Evolutionary conservation across 2,888 invertebrate species (phyloP), one percentile per base, ranked within the genome.

Genomic region (Drosophila macrospina): DNA sequence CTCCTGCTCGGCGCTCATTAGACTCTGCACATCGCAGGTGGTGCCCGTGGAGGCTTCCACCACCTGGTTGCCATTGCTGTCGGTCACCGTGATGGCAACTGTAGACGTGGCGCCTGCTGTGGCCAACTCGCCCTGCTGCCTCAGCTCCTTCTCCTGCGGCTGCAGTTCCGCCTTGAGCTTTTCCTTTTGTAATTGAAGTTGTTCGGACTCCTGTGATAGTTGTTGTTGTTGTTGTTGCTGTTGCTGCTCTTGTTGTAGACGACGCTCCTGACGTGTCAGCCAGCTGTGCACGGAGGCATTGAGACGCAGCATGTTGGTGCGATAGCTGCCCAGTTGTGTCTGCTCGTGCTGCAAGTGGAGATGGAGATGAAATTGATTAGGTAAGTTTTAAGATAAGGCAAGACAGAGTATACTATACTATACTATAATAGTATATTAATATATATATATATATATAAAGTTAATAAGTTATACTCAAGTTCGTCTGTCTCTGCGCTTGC

Each of bases 201-300:
- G 77, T 76, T 85, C 79, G 77, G 78, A 79, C 76, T 86, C 66
- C 50, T 73, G 74, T 63, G 70, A 61, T 26, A 74, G 75, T 56
- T 88, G 85, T 41, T 88, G 89, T 34, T 80, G 86, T 28, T 90
- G 71, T 69, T 90, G 90, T 65, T 78, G 71, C 16, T 79, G 76
- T 61, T 86, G 82, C 56, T 89, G 90, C 55, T 84, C 88, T 61
- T 91, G 73, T 65, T 91, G 90, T 69, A 91, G 77, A 37, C 91
- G 91, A 36, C 91, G 86, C 82, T 92, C 92, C 78, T 92, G 92
- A 13, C 92, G 90, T 39, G 92, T 92, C 59, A 93, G 74, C 91
- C 93, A 92, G 84, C 92, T 92, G 74, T 93, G 93, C 65, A 93
- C 93, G 48, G 92, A 91, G 68, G 92, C 92, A 82, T 93, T 93